Evolutionary conservation across 2,113 vertebrate genomes (phyloP), one percentile per base, ranked within the genome.

Genomic region (Psophia crepitans): DNA sequence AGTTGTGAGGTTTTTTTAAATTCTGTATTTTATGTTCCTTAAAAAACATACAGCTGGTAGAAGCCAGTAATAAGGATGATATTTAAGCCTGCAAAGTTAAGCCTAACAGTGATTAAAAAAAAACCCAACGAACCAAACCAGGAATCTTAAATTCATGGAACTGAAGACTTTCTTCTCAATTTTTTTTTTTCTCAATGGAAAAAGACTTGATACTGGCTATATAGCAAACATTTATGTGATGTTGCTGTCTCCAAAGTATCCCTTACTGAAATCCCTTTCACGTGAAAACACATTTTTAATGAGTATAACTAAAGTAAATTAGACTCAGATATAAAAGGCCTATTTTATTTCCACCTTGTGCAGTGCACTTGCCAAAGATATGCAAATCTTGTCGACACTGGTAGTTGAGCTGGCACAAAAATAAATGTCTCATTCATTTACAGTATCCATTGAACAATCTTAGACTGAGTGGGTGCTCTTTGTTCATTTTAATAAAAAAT

Each of bases 391-490:
- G 94, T 97, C 61, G 37, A 85, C 94, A 84, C 82, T 98, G 94
- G 91, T 98, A 90, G 97, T 97, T 88, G 93, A 97, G 95, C 73
- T 98, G 98, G 98, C 98, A 98, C 94, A 97, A 98, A 98, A 98
- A 98, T 98, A 97, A 98, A 94, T 92, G 97, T 96, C 97, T 97
- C 97, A 97, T 98, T 98, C 97, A 98, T 98, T 98, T 97, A 98
- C 78, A 94, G 92, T 97, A 97, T 96, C 94, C 95, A 94, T 93
- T 97, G 97, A 97, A 97, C 96, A 94, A 96, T 97, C 95, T 96
- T 91, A 93, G 79, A 77, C 73, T 78, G 78, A 97, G 93, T 75
- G 87, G 90, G 28, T 92, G 64, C 53, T 94, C 66, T 87, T 97
- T 98, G 84, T 94, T 84, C 57, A 89, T 87, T 96, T 97, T 95